Percentiles rank a stretch among this genome's conserved stretches.
phyloP scores from a whole-genome alignment of 2,797 vertebrate genomes.

The Xenentodon cancila region DNA sequence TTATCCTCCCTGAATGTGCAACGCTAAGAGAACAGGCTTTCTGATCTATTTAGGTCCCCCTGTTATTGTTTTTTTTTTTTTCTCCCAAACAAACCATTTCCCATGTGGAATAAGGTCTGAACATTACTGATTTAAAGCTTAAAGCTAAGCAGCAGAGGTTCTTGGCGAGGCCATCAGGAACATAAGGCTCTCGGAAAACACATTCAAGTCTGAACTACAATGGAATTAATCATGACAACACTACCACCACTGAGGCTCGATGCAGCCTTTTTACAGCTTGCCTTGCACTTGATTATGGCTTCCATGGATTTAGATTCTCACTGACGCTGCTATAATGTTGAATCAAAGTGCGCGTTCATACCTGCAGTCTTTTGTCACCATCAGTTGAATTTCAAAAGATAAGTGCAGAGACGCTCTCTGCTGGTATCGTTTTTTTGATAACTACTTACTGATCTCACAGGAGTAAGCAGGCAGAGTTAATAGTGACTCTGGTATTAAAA shows the following conservation, averaged over 20 bases:
- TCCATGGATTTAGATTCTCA: conserved; percentile 55
- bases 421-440: conserved; percentile 31
- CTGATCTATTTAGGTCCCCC: conserved; percentile 66
- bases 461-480: conserved; percentile 25
- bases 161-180: conserved; percentile 70
- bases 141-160: conserved; percentile 70
- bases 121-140: conserved; percentile 74
- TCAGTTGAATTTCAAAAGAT: conserved; percentile 52
- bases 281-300: conserved; percentile 50
- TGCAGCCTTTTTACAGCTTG: conserved; percentile 26
- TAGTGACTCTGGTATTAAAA: conserved; percentile 23
- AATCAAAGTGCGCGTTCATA: conserved; percentile 55
- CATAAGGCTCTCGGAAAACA: conserved; percentile 53
- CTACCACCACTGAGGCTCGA: conserved; percentile 41
- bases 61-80: conserved; percentile 56
- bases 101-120: conserved; percentile 69
- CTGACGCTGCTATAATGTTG: conserved; percentile 57
- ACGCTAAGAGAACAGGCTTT: conserved; percentile 48
- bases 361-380: conserved; percentile 43
- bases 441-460: conserved; percentile 20
- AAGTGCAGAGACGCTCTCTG: conserved; percentile 24
- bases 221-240: conserved; percentile 75
- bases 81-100: conserved; percentile 63
- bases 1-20: conserved; percentile 56
- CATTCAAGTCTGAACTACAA: conserved; percentile 64